Evolutionary conservation across 2,888 invertebrate genomes (phyloP), one percentile per base, ranked within the genome.

Genomic region (Hydroisotoma schaefferi): DNA sequence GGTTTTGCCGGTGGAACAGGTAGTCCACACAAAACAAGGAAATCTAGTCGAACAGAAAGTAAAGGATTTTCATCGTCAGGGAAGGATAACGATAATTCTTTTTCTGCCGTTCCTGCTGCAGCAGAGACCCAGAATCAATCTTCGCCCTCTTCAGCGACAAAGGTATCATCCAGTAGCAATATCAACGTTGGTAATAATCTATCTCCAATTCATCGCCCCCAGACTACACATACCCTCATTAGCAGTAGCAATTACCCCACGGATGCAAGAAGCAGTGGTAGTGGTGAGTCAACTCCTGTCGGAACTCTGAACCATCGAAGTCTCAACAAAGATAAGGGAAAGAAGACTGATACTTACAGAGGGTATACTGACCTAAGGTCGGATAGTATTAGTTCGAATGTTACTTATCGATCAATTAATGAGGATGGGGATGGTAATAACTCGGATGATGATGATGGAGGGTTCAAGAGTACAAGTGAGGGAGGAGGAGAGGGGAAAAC

Each of bases 251-350:
- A 49, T 52, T 61, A 63, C 40, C 64, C 63, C 26, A 59, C 61
- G 28, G 65, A 68, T 28, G 63, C 63, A 2, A 57, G 72, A 44
- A 71, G 71, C 48, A 69, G 69, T 57, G 72, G 72, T 23, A 70
- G 70, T 57, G 72, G 72, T 22, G 72, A 72, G 49, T 72, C 72
- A 5, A 72, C 72, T 10, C 72, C 70, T n/a, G 68, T 69, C n/a
- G 67, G 69, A 40, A 67, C 67, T 2, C 69, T 67, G 20, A 63
- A 57, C 52, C 65, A 61, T 57, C 56, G 57, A 1, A 33, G 44
- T 10, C n/a, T n/a, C n/a, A n/a, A n/a, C n/a, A n/a, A n/a, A n/a
- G 57, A 61, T 26, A 59, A 60, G 44, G 59, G 56, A 28, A 69
- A 68, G 51, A 65, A 65, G 65, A 65, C 66, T 66, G 69, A 71